Conservation (phyloP, 2,888 invertebrate species). For the Ochropacha duplaris region DNA sequence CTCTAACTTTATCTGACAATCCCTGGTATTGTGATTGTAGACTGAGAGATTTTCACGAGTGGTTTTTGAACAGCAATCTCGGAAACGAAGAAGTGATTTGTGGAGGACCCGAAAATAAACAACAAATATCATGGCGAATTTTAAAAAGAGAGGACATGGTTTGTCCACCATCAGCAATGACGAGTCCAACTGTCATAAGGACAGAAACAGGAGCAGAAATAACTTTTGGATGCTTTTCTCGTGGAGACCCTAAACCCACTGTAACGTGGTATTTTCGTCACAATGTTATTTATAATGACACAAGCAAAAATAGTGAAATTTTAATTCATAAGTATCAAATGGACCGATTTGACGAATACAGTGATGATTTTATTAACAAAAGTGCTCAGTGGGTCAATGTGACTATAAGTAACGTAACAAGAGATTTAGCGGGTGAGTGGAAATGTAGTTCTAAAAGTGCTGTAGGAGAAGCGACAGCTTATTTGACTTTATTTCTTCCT, state of each 20-base stretch:
- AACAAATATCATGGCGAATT: slow-evolving; percentile 88
- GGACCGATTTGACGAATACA: slow-evolving; percentile 62
- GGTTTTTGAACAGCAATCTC: slow-evolving; percentile 91
- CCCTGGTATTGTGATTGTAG: slow-evolving; percentile 96
- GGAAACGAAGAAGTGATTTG: slow-evolving; percentile 89
- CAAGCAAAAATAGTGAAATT: slow-evolving; percentile 60
- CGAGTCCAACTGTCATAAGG: slow-evolving; percentile 83
- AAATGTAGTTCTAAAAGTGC: slow-evolving; percentile 90
- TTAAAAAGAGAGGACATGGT: slow-evolving; percentile 89
- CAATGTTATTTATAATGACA: slow-evolving; percentile 56
- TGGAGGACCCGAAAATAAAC: slow-evolving; percentile 86
- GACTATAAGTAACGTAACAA: slow-evolving; percentile 91
- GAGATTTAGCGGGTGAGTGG: slow-evolving; percentile 92
- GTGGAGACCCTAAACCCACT: slow-evolving; percentile 91
- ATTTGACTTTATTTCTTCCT: slow-evolving; percentile 80
- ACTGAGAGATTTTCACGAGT: slow-evolving; percentile 90
- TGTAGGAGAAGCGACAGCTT: slow-evolving; percentile 83
- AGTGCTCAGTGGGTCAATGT: slow-evolving; percentile 90
- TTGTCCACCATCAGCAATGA: slow-evolving; percentile 88
- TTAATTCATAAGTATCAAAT: slow-evolving; percentile 53
- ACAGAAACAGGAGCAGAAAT: slow-evolving; percentile 92
- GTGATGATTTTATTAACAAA: slow-evolving; percentile 68
- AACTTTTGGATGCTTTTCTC: slow-evolving; percentile 90
- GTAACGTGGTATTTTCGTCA: slow-evolving; percentile 92
- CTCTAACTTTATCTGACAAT: slow-evolving; percentile 91